These are phyloP conservation scores for Colius striatus DNA, from an alignment of 2,113 vertebrate genomes.

Conservation along the genomic window DNA sequence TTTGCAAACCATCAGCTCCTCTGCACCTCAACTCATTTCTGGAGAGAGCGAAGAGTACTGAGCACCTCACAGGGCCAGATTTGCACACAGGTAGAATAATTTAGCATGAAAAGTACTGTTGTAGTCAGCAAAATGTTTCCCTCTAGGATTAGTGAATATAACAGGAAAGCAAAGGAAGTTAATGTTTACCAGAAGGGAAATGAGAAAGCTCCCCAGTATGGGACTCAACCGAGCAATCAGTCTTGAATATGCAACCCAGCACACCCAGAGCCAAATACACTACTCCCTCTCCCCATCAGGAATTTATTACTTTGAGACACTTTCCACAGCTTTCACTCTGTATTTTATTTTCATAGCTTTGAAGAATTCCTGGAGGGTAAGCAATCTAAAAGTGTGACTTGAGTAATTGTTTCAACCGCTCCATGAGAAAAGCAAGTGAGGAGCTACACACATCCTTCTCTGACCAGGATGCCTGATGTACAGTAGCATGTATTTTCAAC, in stretches of 20 bases:
- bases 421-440: background rate
- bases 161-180: constrained; percentile 10
- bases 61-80: background rate
- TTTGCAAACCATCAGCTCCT: background rate
- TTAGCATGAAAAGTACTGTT: constrained; percentile 1
- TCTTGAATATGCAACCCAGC: background rate
- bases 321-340: background rate
- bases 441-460: background rate
- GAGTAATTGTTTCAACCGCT: background rate
- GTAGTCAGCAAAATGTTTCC: constrained; percentile 13
- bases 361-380: background rate
- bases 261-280: background rate
- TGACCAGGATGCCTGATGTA: background rate
- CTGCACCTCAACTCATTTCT: background rate
- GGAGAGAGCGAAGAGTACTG: background rate
- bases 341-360: background rate
- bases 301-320: constrained; percentile 16
- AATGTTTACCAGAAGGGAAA: constrained; percentile 14
- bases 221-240: background rate
- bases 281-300: background rate
- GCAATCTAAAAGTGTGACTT: background rate
- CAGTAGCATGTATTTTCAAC: background rate
- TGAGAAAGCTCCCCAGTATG: background rate
- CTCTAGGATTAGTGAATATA: background rate
- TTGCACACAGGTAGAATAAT: background rate